Evolutionary conservation across 1,140 invertebrate species (phyloP).

Genomic region (Drosophila oshimai): DNA sequence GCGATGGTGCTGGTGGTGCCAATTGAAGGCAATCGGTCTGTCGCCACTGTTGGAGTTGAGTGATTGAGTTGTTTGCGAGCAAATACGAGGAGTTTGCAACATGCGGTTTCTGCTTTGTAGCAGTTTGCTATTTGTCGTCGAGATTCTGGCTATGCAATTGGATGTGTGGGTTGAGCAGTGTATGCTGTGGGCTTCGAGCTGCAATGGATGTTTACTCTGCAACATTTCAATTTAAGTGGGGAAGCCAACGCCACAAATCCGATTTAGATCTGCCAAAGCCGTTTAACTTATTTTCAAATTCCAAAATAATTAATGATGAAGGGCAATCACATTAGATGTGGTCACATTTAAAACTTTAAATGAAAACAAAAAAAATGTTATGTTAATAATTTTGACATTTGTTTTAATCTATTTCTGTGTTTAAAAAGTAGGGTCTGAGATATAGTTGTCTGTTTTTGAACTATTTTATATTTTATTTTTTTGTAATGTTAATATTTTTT

Average conservation of each 20-base stretch:
- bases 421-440: too few species aligned
- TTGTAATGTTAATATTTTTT: too few species aligned
- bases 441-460: too few species aligned
- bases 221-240: conserved; percentile 46
- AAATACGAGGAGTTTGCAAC: conserved; percentile 52
- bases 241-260: conserved; percentile 18
- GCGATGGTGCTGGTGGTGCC: background rate
- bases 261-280: conserved; percentile 33
- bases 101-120: conserved; percentile 41
- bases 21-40: conserved; percentile 25
- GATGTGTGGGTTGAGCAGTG: background rate
- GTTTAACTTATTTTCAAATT: conserved; percentile 34
- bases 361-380: background rate
- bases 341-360: too few species aligned
- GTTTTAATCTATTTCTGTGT: too few species aligned
- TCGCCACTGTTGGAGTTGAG: conserved; percentile 39
- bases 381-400: too few species aligned
- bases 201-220: conserved; percentile 38
- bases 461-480: too few species aligned
- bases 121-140: conserved; percentile 40
- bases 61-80: conserved; percentile 70
- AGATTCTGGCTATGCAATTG: background rate
- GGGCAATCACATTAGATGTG: background rate
- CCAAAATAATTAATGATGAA: conserved; percentile 16
- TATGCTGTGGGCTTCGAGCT: conserved; percentile 4